Percentiles rank a stretch among this genome's conserved stretches.
These are phyloP conservation scores for Trissolcus brochymenae DNA, from an alignment of 2,888 invertebrate species.

Conservation along the genomic window DNA sequence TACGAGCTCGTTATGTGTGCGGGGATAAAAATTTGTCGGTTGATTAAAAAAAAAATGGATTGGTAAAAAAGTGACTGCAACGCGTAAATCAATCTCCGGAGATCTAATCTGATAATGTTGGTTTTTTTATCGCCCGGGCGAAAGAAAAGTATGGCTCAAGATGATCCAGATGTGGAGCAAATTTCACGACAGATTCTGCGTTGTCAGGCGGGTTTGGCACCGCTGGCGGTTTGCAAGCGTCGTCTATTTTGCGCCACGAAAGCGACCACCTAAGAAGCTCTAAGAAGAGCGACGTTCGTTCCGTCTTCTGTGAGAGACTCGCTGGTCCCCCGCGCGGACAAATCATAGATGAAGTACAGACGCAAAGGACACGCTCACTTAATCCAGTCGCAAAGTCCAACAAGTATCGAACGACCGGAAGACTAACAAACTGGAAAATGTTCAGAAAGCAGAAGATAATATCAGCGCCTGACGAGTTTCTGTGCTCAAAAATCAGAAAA, in stretches of 20 bases:
- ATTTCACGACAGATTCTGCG: slow-evolving; percentile 47
- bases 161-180: slow-evolving; percentile 55
- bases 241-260: slow-evolving; percentile 54
- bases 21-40: slow-evolving; percentile 37
- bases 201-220: slow-evolving; percentile 49
- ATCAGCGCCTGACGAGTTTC: slow-evolving; percentile 6
- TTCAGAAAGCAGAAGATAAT: slow-evolving; percentile 13
- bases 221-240: slow-evolving; percentile 40
- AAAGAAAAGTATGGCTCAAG: slow-evolving; percentile 37
- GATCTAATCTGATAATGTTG: slow-evolving; percentile 45
- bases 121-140: slow-evolving; percentile 24
- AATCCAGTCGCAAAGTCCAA: slow-evolving; percentile 33
- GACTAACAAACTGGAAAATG: slow-evolving; percentile 37
- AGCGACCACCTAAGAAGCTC: slow-evolving; percentile 58
- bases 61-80: slow-evolving; percentile 7
- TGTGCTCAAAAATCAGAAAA: not conserved
- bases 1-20: not conserved
- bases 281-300: slow-evolving; percentile 44
- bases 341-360: slow-evolving; percentile 26
- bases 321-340: slow-evolving; percentile 14
- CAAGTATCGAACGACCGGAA: slow-evolving; percentile 9
- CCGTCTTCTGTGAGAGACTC: slow-evolving; percentile 10
- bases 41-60: slow-evolving; percentile 26
- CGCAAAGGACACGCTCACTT: slow-evolving; percentile 21
- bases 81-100: slow-evolving; percentile 45